Evolutionary conservation across 1,140 invertebrate species (phyloP), one percentile per base, ranked within the genome.

Genomic region (Drosophila persimilis): DNA sequence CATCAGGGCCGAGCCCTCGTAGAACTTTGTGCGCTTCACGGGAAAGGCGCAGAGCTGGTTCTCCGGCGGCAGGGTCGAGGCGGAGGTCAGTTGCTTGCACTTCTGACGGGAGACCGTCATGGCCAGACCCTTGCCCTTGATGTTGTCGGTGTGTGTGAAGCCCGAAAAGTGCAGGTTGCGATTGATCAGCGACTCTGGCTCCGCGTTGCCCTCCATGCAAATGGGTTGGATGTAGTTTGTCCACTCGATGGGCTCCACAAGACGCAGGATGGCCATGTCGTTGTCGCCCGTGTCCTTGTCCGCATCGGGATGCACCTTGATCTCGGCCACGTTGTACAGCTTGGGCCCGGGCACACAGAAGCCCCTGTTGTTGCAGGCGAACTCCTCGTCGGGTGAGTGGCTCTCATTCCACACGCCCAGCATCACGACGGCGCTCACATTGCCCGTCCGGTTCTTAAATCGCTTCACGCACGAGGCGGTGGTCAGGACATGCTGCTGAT

Each of bases 31-130:
- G 0, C 53, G 43, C 9, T 61, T 66, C 0, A 43, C 22, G 3
- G 84, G 83, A 29, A 29, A 83, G 1, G 15, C 75, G 13, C 83
- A 83, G 29, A 88, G 58, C 43, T 88, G 83, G 44, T 67, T 76
- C 8, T 76, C 71, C 0, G 81, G 78, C 0, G 55, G 53, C 5
- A 76, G 35, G 0, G 50, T 60, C 15, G 31, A 48, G 9, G 22
- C 41, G 20, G 45, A 31, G n/a, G 41, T 73, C 11, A 85, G 41
- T 0, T 1, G 6, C 5, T 52, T 75, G 43, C 83, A 86, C 26
- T 62, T 50, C 3, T 50, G 41, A 0, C 70, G 50, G 11, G 83
- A 75, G 11, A 88, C 61, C 1, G 46, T 54, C 24, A 83, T 44
- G 3, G 63, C 26, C 6, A 50, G 5, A 6, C 74, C 78, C 50